Conservation (phyloP, 2,888 invertebrate genomes). For the Cryptophagus acutangulus region DNA sequence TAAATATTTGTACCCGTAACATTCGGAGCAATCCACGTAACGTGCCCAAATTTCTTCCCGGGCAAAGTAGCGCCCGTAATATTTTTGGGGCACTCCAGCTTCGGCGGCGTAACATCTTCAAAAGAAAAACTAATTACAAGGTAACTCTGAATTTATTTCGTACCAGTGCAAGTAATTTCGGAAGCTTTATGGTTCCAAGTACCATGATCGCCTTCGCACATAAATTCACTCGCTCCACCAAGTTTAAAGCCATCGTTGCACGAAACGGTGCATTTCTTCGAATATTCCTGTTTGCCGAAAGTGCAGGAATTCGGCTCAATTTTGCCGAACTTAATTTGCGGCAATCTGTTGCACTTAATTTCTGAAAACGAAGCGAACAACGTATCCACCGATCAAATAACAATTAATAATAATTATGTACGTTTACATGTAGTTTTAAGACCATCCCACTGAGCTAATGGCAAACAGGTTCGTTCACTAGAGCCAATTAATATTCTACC, state of each 20-base stretch:
- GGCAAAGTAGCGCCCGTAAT: constrained; percentile 47
- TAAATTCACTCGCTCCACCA: constrained; percentile 51
- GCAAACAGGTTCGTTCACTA: constrained; percentile 58
- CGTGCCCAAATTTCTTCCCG: constrained; percentile 52
- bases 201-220: constrained; percentile 55
- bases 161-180: constrained; percentile 37
- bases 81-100: constrained; percentile 54
- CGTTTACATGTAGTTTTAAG: constrained; percentile 61
- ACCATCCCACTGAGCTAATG: constrained; percentile 65
- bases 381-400: background rate
- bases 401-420: constrained; percentile 32
- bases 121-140: constrained; percentile 9
- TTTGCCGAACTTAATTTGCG: constrained; percentile 51
- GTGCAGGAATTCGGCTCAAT: constrained; percentile 54
- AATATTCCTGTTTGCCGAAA: constrained; percentile 53
- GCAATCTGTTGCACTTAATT: constrained; percentile 44
- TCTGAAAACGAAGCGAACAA: constrained; percentile 29
- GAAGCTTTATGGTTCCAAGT: constrained; percentile 51
- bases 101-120: constrained; percentile 56
- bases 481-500: constrained; percentile 63
- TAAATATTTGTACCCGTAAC: constrained; percentile 35
- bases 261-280: constrained; percentile 54
- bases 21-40: constrained; percentile 50
- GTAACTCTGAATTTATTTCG: constrained; percentile 23
- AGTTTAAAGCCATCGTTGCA: constrained; percentile 59